Base-by-base conservation (phyloP, 1,140 invertebrate genomes). In the Nylanderia fulva region DNA sequence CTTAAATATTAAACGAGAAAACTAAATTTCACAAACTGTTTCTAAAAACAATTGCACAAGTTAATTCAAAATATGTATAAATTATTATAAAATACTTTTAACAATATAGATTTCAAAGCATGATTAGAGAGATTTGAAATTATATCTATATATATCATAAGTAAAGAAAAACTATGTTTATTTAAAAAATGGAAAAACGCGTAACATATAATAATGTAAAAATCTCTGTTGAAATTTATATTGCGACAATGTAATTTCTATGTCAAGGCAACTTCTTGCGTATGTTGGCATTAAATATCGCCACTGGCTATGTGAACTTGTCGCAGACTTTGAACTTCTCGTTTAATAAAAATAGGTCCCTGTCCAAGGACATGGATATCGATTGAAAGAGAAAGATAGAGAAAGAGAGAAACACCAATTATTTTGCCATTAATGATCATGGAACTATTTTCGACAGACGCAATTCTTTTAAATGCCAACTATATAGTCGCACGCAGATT, bases 211-310 rank as follows among this genome's bases (percentile, higher is more conserved):
- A 33, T 58, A 8, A 48, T 36, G 36, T 66, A 79, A 79, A 79
- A 79, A 79, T 33, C 2, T 68, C 13, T n/a, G 8, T 79, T 68
- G 61, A 6, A 15, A 79, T 79, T 66, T 52, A 68, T 52, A 68
- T 36, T 52, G 42, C 8, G 24, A 36, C 13, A 79, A 68, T 54
- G 42, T 42, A 77, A 77, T 77, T 79, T 66, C 52, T 27, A 0
- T 36, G 39, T 66, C n/a, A 66, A 8, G n/a, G 60, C 13, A 54
- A 48, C 15, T 52, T 54, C 42, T 79, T 42, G 42, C 58, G 42
- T 79, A 24, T 27, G 21, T 68, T 54, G 8, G 9, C 61, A 54
- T 79, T 79, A 68, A n/a, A 68, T 68, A 48, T 66, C 18, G 29
- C 29, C 21, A 52, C 52, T 8, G 21, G 29, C 29, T 58, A 18